Evolutionary conservation across 1,140 invertebrate species (phyloP), one percentile per base, ranked within the genome.

Genomic region (Frieseomelitta varia): DNA sequence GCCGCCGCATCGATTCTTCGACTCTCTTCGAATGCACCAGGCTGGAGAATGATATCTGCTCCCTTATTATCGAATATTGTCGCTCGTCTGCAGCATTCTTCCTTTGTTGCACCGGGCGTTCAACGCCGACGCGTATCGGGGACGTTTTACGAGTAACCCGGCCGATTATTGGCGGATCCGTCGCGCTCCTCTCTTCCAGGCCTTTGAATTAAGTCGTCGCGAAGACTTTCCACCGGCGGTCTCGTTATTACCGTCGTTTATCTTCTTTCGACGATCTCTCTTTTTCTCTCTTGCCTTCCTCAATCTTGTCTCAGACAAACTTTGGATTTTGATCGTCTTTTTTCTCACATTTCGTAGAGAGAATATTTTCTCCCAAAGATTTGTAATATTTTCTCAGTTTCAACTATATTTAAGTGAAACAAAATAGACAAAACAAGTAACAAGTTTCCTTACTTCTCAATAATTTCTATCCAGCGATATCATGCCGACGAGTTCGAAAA

Each of bases 1-100:
- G 81, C 74, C 77, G 75, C 39, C 77, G 75, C 84, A 85, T 71
- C 65, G 65, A 69, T 84, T 79, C 67, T 30, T 79, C 74, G 47
- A 30, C 21, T 21, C 63, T 67, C 39, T 39, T 39, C 14, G 63
- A 68, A 77, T 39, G 8, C 27, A 58, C 6, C 30, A 39, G 10
- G 15, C 30, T 21, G 30, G 24, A 39, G 30, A 51, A 74, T 56
- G 30, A 72, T 63, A 63, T 56, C 34, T 56, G 34, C 39, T 30
- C 17, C 27, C 47, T 78, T 65, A 78, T 78, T 78, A 78, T 82
- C 73, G 73, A 39, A 56, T 68, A 68, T 47, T 47, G 47, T 82
- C 47, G 65, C 65, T 68, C 61, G 73, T 67, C 34, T 68, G 30
- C 24, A 10, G 21, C 53, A 56, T 68, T 76, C 39, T 77, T 56